Evolutionary conservation across 2,113 vertebrate species (phyloP).

Genomic region (Sinocyclocheilus maitianheensis): DNA sequence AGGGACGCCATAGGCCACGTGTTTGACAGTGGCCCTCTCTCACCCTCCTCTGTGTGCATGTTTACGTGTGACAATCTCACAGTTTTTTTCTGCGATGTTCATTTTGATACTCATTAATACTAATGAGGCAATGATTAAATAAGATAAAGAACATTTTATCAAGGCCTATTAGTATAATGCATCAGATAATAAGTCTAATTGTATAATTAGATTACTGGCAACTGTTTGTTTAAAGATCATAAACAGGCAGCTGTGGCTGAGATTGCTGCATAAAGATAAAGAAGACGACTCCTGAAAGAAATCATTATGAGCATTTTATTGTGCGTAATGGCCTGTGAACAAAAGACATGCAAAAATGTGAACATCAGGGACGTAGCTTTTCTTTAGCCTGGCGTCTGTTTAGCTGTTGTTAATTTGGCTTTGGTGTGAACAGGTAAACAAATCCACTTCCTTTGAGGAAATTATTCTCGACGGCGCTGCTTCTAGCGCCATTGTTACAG

Average conservation of each 20-base stretch:
- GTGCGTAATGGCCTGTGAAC: conserved; percentile 9
- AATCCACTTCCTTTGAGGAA: conserved; percentile 38
- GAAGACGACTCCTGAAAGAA: conserved; percentile 11
- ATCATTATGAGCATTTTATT: conserved; percentile 7
- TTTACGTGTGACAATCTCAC: conserved; percentile 7
- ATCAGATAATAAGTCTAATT: conserved; percentile 41
- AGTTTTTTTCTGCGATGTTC: conserved; percentile 4
- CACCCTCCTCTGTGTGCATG: conserved; percentile 13
- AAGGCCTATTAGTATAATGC: conserved; percentile 37
- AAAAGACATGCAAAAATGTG: background rate
- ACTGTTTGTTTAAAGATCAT: conserved; percentile 25
- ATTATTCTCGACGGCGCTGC: background rate
- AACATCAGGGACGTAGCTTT: conserved; percentile 1
- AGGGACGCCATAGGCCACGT: conserved; percentile 8
- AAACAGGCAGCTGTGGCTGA: conserved; percentile 26
- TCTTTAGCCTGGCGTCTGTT: background rate
- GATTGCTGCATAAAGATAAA: background rate
- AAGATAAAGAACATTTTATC: conserved; percentile 35
- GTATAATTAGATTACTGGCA: conserved; percentile 38
- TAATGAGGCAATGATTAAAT: conserved; percentile 41
- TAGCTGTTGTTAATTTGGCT: conserved; percentile 1
- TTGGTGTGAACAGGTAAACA: conserved; percentile 9
- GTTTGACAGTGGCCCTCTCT: background rate
- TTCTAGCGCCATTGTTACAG: background rate
- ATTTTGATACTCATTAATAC: conserved; percentile 35